Conservation (phyloP, 2,888 invertebrate genomes). For the Drosophila kambysellisi region DNA sequence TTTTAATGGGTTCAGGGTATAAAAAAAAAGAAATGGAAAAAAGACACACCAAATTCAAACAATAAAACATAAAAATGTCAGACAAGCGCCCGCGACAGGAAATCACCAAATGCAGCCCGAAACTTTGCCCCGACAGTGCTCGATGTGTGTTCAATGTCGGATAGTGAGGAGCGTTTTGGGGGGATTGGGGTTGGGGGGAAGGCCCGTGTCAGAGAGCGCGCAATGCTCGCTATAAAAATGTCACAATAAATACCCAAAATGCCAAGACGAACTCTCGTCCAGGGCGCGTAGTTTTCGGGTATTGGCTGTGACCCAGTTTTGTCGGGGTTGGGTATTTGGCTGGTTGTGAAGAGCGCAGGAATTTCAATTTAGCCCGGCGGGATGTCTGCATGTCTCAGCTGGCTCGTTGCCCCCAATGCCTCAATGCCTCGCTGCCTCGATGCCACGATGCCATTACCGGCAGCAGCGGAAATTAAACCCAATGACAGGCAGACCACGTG, state of each 20-base stretch:
- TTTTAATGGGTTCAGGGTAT: too few species aligned
- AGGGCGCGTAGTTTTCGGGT: constrained; percentile 39
- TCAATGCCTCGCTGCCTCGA: constrained; percentile 38
- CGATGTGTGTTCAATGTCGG: constrained; percentile 57
- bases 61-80: constrained; percentile 72
- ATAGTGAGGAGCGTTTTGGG: neutral
- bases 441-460: constrained; percentile 60
- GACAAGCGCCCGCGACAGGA: constrained; percentile 54
- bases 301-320: constrained; percentile 53
- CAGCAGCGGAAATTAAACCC: constrained; percentile 74
- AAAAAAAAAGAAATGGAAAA: neutral
- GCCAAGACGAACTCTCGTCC: constrained; percentile 62
- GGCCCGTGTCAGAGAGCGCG: constrained; percentile 29
- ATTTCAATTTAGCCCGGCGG: constrained; percentile 66
- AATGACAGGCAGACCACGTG: constrained; percentile 72
- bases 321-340: neutral
- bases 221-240: constrained; percentile 70
- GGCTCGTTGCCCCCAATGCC: constrained; percentile 30
- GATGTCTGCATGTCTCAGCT: constrained; percentile 50
- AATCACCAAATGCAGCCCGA: constrained; percentile 64
- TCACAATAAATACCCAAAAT: constrained; percentile 76
- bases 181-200: neutral
- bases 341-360: constrained; percentile 38
- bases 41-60: constrained; percentile 54
- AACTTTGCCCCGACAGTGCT: constrained; percentile 43